Conservation (phyloP, 2,113 vertebrate species). For the Hippocampus abdominalis region DNA sequence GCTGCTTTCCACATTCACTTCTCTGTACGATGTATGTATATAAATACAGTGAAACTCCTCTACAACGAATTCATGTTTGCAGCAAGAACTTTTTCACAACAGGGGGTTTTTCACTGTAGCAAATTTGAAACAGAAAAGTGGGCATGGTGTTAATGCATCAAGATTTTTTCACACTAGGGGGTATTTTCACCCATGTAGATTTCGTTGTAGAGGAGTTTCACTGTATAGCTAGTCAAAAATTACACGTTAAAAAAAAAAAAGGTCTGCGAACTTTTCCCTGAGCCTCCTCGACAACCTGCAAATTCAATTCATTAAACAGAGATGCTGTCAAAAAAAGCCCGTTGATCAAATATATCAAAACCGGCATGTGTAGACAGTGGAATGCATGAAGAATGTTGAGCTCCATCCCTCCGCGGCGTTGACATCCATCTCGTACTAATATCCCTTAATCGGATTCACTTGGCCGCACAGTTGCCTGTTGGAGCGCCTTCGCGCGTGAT, state of each 20-base stretch:
- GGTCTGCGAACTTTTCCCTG: background rate
- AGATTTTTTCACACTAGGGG: no score
- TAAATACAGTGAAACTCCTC: no score
- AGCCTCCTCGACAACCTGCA: constrained; percentile 22
- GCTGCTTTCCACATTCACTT: no score
- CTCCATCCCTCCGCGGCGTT: constrained; percentile 79
- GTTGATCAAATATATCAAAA: constrained; percentile 65
- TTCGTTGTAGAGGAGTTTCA: no score
- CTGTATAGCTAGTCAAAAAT: no score
- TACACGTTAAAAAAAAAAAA: background rate
- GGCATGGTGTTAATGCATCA: no score
- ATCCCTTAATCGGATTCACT: constrained; percentile 89
- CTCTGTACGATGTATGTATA: no score
- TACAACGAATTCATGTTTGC: no score
- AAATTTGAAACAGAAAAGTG: no score
- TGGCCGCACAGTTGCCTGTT: constrained; percentile 82
- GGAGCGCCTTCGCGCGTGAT: constrained; percentile 90
- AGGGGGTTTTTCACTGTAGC: no score
- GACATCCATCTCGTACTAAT: constrained; percentile 86
- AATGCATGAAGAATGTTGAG: constrained; percentile 66
- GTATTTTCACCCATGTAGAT: no score
- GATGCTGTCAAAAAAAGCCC: constrained; percentile 36
- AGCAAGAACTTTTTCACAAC: no score
- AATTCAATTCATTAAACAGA: background rate
- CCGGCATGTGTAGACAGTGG: constrained; percentile 66